Evolutionary conservation across 2,888 invertebrate genomes (phyloP).

Genomic region (Chrysolina oricalcia): DNA sequence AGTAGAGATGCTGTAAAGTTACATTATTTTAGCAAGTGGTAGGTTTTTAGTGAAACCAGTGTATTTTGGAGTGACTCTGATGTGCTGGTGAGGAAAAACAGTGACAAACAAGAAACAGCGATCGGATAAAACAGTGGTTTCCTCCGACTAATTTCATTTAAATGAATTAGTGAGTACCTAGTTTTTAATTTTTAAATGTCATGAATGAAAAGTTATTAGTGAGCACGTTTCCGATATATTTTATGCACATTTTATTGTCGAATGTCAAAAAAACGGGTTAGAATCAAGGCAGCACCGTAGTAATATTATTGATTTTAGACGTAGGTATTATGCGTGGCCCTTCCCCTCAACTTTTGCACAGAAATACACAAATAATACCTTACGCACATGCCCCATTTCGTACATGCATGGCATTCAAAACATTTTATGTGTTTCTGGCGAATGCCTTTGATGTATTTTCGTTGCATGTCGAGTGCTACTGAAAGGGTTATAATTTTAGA

Average conservation of each 20-base stretch:
- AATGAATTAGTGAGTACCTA: slow-evolving; percentile 42
- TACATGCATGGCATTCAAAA: slow-evolving; percentile 28
- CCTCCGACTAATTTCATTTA: slow-evolving; percentile 30
- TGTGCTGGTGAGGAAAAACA: slow-evolving; percentile 18
- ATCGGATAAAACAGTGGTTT: slow-evolving; percentile 33
- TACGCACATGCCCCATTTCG: slow-evolving; percentile 51
- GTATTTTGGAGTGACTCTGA: slow-evolving; percentile 47
- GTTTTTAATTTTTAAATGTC: slow-evolving; percentile 37
- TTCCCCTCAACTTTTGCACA: slow-evolving; percentile 54
- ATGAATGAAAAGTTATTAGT: slow-evolving; percentile 48
- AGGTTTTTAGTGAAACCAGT: slow-evolving; percentile 50
- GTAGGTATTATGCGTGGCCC: slow-evolving; percentile 56
- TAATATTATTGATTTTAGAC: slow-evolving; percentile 70
- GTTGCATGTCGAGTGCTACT: slow-evolving; percentile 14
- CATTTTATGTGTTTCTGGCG: slow-evolving; percentile 14
- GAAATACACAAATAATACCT: slow-evolving; percentile 49
- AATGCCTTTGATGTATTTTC: slow-evolving; percentile 18
- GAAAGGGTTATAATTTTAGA: slow-evolving; percentile 25
- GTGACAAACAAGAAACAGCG: slow-evolving; percentile 1
- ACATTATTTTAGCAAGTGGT: slow-evolving; percentile 50
- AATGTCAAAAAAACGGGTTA: slow-evolving; percentile 60
- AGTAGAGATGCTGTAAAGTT: slow-evolving; percentile 60
- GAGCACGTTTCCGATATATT: slow-evolving; percentile 16
- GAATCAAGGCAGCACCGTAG: slow-evolving; percentile 64
- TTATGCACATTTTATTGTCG: slow-evolving; percentile 39